A percentile compares a stretch with the other conserved stretches of the same genome.
Conservation (phyloP, 2,797 vertebrate genomes). For the Odontamblyopus lacepedii region DNA sequence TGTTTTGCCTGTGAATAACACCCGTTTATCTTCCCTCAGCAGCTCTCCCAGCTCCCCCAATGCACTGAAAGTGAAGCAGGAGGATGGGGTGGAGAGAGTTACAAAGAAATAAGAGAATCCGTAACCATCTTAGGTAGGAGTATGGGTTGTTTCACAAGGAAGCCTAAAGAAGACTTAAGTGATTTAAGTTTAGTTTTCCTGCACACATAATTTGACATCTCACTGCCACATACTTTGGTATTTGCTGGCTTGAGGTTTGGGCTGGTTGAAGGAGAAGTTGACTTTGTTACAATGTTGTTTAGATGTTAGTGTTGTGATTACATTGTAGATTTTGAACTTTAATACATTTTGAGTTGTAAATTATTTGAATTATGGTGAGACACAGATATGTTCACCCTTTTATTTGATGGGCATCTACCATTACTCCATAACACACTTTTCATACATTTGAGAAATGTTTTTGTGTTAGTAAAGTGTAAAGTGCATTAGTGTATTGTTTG, state of each 20-base stretch:
- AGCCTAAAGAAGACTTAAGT: constrained; percentile 70
- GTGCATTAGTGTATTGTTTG: background rate
- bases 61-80: constrained; percentile 86
- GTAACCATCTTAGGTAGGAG: constrained; percentile 88
- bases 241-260: constrained; percentile 36
- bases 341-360: background rate
- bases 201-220: constrained; percentile 56
- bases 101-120: constrained; percentile 86
- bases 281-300: background rate
- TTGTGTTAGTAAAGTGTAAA: background rate
- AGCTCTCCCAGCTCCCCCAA: constrained; percentile 85
- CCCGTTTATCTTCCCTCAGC: constrained; percentile 86
- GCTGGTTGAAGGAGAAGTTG: constrained; percentile 11
- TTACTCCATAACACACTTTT: background rate
- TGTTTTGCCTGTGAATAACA: constrained; percentile 79
- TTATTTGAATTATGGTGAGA: background rate
- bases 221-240: constrained; percentile 36
- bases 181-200: constrained; percentile 57
- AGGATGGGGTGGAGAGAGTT: constrained; percentile 87
- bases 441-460: too few relatives aligned
- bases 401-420: background rate
- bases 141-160: constrained; percentile 85
- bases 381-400: background rate
- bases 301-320: background rate
- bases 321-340: background rate